Conservation (phyloP, 2,113 vertebrate genomes). For the Amblyopsis rosae region DNA sequence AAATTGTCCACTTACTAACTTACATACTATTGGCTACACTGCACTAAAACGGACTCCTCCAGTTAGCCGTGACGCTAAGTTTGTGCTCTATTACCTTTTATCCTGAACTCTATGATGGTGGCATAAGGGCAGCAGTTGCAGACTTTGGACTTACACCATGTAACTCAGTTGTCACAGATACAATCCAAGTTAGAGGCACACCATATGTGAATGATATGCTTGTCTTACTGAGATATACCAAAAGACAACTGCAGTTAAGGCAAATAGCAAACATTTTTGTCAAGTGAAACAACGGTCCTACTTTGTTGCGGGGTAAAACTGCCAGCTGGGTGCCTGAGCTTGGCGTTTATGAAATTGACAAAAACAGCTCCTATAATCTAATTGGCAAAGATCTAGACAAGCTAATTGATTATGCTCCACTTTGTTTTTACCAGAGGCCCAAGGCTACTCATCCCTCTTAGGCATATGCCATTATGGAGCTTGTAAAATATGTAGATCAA, state of each 20-base stretch:
- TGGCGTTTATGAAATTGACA: conserved; percentile 20
- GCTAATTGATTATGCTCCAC: conserved; percentile 18
- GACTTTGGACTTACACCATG: conserved; percentile 6
- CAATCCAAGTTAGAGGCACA: conserved; percentile 32
- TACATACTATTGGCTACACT: no score
- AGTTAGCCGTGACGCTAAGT: no score
- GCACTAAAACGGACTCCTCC: no score
- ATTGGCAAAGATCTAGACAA: conserved; percentile 13
- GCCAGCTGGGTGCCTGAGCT: conserved; percentile 20
- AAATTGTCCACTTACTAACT: no score
- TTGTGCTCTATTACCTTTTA: no score
- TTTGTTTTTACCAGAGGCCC: conserved; percentile 26
- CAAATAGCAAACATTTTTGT: conserved; percentile 22
- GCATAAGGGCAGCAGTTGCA: conserved; percentile 15
- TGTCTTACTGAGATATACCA: conserved; percentile 17
- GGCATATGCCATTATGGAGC: conserved; percentile 27
- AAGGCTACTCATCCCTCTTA: conserved; percentile 16
- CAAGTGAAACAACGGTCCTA: conserved; percentile 26
- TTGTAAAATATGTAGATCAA: conserved; percentile 7
- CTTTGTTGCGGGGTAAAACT: conserved; percentile 11
- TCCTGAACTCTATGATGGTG: conserved; percentile 13
- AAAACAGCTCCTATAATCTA: not conserved
- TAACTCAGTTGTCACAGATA: conserved; percentile 35
- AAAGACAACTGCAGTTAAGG: conserved; percentile 17
- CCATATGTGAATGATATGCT: conserved; percentile 19